These are phyloP conservation scores for Acanthococcus lagerstroemiae DNA, from an alignment of 2,888 invertebrate species.

Conservation along the genomic window DNA sequence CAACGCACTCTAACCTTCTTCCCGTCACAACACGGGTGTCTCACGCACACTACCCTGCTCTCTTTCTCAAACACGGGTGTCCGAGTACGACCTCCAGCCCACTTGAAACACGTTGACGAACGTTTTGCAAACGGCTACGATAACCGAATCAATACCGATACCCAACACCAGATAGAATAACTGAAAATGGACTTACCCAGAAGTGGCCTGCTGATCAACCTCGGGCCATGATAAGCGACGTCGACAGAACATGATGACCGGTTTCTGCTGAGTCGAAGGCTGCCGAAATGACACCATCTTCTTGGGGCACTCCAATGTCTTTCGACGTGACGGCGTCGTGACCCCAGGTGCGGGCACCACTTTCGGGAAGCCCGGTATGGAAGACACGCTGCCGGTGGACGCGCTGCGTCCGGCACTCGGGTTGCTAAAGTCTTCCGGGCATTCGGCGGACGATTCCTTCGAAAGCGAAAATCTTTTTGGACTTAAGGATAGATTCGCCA, in stretches of 20 bases:
- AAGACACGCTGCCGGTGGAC: conserved; percentile 34
- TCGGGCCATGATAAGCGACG: conserved; percentile 74
- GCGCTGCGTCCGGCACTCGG: conserved; percentile 32
- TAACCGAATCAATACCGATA: too few relatives aligned
- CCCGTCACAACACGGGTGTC: too few relatives aligned
- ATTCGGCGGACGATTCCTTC: conserved; percentile 51
- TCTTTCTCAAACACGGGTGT: too few relatives aligned
- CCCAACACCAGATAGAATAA: too few relatives aligned
- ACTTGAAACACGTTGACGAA: too few relatives aligned
- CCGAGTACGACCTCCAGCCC: too few relatives aligned
- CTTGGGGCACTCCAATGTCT: conserved; percentile 54
- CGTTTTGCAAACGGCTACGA: too few relatives aligned
- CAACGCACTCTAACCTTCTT: too few relatives aligned
- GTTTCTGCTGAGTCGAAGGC: conserved; percentile 47
- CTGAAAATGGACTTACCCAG: conserved; percentile 65
- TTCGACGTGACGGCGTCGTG: conserved; percentile 44
- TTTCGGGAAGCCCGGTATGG: conserved; percentile 54
- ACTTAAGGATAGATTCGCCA: conserved; percentile 66
- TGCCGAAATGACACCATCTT: conserved; percentile 48
- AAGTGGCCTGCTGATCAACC: conserved; percentile 70
- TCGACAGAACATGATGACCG: conserved; percentile 64
- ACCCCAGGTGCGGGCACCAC: conserved; percentile 61
- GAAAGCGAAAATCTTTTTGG: conserved; percentile 62
- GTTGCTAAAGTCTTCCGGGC: conserved; percentile 8
- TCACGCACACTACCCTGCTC: too few relatives aligned